Base-by-base conservation (phyloP, 2,797 vertebrate genomes). In the Gobio occitaniae region DNA sequence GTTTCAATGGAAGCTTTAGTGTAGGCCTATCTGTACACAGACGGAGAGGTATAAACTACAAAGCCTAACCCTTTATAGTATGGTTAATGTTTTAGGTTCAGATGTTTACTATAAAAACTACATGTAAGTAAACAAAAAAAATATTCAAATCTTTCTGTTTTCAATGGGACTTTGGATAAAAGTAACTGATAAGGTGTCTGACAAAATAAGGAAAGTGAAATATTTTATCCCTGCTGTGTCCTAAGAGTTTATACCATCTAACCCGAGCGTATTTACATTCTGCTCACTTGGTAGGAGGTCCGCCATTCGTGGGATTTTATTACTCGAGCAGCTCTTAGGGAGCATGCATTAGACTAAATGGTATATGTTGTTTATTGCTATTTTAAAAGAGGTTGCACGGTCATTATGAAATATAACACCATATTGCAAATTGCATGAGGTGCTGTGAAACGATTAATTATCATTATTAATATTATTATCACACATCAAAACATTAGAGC, bases 251-350 rank as follows among this genome's bases (percentile, higher is more conserved):
- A 68, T 59, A 65, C 54, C 15, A 79, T 82, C 63, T 86, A 54
- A 85, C 70, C 65, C 75, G 21, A 69, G 68, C 38, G 61, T 68
- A 80, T 85, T 86, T 87, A 50, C 85, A 25, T 72, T 80, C 25
- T 86, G 79, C 48, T 75, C 52, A 61, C 44, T 56, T 66, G 48
- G 69, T 84, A 85, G 68, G 83, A 72, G 65, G 82, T 72, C 77
- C 36, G 48, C 47, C 52, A 71, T 86, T 82, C 63, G 78, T 83
- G 72, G 66, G 38, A 71, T 82, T 89, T 87, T 84, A 88, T 89
- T 82, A 74, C 65, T 78, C 78, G 74, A 79, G 83, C 72, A 85
- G 83, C 47, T 83, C 75, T 82, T 72, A 38, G 66, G 71, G 66
- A 80, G 21, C 36, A 56, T 84, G 78, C 61, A 84, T 87, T 84